phyloP scores from a whole-genome alignment of 92 coral and sea anemone species.

The Umimayanthus kanabou region DNA sequence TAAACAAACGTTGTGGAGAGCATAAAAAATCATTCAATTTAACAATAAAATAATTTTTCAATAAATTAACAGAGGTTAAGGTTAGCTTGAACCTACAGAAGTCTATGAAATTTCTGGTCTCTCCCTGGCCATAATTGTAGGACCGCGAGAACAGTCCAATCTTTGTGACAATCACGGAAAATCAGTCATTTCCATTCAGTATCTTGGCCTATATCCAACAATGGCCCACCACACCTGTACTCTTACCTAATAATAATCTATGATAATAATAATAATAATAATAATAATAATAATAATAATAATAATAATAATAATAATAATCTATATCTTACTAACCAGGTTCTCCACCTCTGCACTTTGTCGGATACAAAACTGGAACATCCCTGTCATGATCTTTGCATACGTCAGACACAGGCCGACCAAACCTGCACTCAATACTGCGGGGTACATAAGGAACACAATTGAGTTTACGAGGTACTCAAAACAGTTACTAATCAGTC shows the following conservation, averaged over 20 bases:
- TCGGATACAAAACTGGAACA: conserved; percentile 91
- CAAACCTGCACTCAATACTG: conserved; percentile 87
- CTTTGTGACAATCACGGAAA: conserved; percentile 5
- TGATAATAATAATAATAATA: too few relatives aligned
- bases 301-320: too few relatives aligned
- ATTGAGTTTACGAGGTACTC: not conserved
- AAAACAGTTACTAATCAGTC: not conserved
- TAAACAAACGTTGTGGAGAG: too few relatives aligned
- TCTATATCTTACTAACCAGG: conserved; percentile 53
- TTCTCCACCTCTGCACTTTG: conserved; percentile 96
- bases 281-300: too few relatives aligned
- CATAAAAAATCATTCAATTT: too few relatives aligned
- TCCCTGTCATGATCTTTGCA: conserved; percentile 77
- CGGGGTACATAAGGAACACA: not conserved
- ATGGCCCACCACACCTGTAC: conserved; percentile 92
- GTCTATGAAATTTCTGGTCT: too few relatives aligned
- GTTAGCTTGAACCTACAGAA: too few relatives aligned
- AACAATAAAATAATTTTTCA: too few relatives aligned
- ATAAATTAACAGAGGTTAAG: too few relatives aligned
- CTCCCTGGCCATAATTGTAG: too few relatives aligned
- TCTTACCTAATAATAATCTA: conserved; percentile 48
- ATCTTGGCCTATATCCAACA: conserved; percentile 69
- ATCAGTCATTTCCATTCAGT: conserved; percentile 79
- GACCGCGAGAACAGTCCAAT: too few relatives aligned
- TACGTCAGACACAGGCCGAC: conserved; percentile 88